Percentiles rank a stretch among this genome's conserved stretches.
Conservation (phyloP, 2,888 invertebrate species). For the Orgyia antiqua region DNA sequence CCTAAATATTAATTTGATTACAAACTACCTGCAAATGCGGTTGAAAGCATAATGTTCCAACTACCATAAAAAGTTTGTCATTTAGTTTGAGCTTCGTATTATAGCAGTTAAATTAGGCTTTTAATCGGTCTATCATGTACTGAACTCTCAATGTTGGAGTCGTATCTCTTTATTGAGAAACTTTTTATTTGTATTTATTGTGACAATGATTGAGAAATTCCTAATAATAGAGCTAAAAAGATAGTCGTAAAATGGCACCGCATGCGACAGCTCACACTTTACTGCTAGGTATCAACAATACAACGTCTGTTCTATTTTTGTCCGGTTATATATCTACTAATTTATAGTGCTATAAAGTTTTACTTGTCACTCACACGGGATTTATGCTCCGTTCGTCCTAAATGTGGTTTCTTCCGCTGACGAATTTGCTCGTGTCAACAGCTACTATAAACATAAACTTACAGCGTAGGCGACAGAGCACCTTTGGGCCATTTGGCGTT, state of each 20-base stretch:
- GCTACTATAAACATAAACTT: constrained; percentile 43
- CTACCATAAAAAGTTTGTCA: too few relatives aligned
- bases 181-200: too few relatives aligned
- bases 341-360: constrained; percentile 74
- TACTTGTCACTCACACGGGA: constrained; percentile 71
- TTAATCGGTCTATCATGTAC: too few relatives aligned
- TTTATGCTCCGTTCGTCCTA: constrained; percentile 67
- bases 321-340: constrained; percentile 59
- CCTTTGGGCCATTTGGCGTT: constrained; percentile 52
- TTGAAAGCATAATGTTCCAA: too few relatives aligned
- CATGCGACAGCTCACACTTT: constrained; percentile 65
- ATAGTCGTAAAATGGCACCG: constrained; percentile 47
- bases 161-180: too few relatives aligned
- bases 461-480: constrained; percentile 53
- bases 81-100: too few relatives aligned
- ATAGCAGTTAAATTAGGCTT: too few relatives aligned
- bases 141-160: too few relatives aligned
- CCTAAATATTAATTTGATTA: too few relatives aligned
- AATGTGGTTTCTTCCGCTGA: constrained; percentile 74
- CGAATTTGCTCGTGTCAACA: constrained; percentile 73
- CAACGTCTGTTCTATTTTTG: constrained; percentile 59
- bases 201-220: too few relatives aligned
- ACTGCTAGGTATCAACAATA: constrained; percentile 59
- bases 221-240: constrained; percentile 1
- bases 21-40: too few relatives aligned